Conservation (phyloP, 1,140 invertebrate species). For the Copidosoma floridanum region DNA sequence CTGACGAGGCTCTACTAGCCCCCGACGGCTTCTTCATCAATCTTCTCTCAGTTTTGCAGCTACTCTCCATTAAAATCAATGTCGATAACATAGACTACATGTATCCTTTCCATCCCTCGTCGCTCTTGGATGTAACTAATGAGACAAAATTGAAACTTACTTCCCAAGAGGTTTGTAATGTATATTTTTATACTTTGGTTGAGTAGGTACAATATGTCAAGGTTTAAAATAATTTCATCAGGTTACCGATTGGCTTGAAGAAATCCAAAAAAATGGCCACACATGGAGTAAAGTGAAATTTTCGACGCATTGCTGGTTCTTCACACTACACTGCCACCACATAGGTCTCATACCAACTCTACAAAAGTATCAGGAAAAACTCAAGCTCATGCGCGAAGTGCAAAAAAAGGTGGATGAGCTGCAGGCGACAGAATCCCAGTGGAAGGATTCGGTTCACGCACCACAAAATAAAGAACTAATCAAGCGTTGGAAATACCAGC, state of each 20-base stretch:
- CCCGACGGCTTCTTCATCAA: conserved; percentile 95
- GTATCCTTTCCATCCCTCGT: conserved; percentile 83
- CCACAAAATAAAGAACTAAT: conserved; percentile 83
- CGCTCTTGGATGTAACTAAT: conserved; percentile 74
- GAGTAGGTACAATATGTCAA: background rate
- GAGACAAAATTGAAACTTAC: conserved; percentile 84
- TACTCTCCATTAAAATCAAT: conserved; percentile 82
- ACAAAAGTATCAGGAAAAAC: conserved; percentile 81
- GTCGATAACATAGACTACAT: conserved; percentile 79
- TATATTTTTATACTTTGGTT: too few relatives aligned
- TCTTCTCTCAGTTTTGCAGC: conserved; percentile 84
- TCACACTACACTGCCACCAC: conserved; percentile 92
- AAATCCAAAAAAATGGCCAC: conserved; percentile 58
- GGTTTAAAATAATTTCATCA: background rate
- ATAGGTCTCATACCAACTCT: conserved; percentile 84
- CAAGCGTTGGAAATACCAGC: conserved; percentile 82
- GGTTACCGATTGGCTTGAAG: conserved; percentile 69
- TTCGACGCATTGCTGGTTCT: conserved; percentile 94
- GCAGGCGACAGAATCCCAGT: conserved; percentile 75
- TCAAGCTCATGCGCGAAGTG: conserved; percentile 82
- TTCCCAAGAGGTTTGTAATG: conserved; percentile 64
- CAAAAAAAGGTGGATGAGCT: conserved; percentile 89
- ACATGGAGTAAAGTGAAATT: conserved; percentile 82
- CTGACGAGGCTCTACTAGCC: conserved; percentile 79
- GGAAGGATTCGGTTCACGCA: conserved; percentile 75